phyloP scores from a whole-genome alignment of 1,140 invertebrate genomes.

The Ridgeia piscesae region DNA sequence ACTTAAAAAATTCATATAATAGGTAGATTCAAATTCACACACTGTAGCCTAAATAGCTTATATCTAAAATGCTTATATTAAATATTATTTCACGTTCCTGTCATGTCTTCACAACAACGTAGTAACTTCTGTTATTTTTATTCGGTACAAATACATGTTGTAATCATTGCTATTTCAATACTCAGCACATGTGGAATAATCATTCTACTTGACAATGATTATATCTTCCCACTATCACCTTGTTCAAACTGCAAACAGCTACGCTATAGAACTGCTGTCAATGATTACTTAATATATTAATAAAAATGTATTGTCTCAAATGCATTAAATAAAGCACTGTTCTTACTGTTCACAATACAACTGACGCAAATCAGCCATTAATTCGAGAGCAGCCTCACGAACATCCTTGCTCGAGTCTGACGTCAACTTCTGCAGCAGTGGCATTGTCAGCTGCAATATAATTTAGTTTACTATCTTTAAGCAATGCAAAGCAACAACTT shows the following conservation, averaged over 20 bases:
- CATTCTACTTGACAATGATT: neutral
- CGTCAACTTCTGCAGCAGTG: neutral
- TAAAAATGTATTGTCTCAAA: neutral
- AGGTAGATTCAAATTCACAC: neutral
- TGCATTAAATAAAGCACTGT: neutral
- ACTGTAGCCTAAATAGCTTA: neutral
- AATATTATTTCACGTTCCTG: neutral
- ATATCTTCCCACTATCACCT: neutral
- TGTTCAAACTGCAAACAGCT: neutral
- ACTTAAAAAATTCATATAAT: neutral
- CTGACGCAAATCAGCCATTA: neutral
- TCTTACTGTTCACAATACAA: neutral
- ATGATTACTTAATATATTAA: neutral
- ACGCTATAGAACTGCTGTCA: neutral
- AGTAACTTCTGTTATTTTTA: neutral
- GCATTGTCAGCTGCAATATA: neutral
- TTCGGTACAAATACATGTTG: neutral
- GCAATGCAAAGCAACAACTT: neutral
- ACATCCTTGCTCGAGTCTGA: neutral
- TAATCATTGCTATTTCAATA: neutral
- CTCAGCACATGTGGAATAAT: neutral
- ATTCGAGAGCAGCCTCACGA: neutral
- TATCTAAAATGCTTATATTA: neutral
- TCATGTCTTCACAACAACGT: neutral
- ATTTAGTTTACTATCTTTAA: neutral